These are phyloP conservation scores for Myopa testacea DNA, from an alignment of 2,888 invertebrate genomes.

Conservation along the genomic window DNA sequence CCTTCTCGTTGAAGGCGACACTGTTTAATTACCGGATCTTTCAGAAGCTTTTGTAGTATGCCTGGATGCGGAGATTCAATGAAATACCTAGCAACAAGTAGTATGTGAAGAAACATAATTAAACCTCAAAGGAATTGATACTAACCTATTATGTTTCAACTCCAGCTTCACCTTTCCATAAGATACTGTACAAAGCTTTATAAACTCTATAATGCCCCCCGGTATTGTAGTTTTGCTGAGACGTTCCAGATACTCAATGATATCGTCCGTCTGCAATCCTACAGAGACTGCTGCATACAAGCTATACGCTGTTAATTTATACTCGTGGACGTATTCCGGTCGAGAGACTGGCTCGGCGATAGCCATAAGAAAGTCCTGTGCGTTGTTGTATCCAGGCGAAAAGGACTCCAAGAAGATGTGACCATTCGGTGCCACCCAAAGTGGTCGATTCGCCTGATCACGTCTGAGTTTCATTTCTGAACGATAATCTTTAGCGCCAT, in stretches of 20 bases:
- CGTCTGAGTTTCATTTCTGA: conserved; percentile 85
- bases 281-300: conserved; percentile 99
- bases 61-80: conserved; percentile 96
- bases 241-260: conserved; percentile 94
- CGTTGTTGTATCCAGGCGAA: conserved; percentile 98
- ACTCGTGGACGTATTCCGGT: conserved; percentile 97
- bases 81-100: conserved; percentile 75
- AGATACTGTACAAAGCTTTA: conserved; percentile 94
- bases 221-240: conserved; percentile 96
- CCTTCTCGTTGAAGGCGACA: conserved; percentile 83
- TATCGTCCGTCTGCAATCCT: conserved; percentile 96
- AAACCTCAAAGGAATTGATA: background rate
- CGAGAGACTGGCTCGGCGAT: conserved; percentile 99
- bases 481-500: conserved; percentile 96
- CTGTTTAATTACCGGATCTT: conserved; percentile 94
- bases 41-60: conserved; percentile 93
- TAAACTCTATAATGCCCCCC: conserved; percentile 95
- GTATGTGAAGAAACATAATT: background rate
- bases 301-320: conserved; percentile 97
- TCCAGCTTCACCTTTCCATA: conserved; percentile 99
- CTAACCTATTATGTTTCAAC: conserved; percentile 88
- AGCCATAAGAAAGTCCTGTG: conserved; percentile 98
- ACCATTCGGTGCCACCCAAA: conserved; percentile 99
- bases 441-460: conserved; percentile 88
- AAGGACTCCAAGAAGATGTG: conserved; percentile 99